A percentile compares a stretch with the other conserved stretches of the same genome.
Conservation (phyloP, 2,113 vertebrate species). For the Butorides virescens region DNA sequence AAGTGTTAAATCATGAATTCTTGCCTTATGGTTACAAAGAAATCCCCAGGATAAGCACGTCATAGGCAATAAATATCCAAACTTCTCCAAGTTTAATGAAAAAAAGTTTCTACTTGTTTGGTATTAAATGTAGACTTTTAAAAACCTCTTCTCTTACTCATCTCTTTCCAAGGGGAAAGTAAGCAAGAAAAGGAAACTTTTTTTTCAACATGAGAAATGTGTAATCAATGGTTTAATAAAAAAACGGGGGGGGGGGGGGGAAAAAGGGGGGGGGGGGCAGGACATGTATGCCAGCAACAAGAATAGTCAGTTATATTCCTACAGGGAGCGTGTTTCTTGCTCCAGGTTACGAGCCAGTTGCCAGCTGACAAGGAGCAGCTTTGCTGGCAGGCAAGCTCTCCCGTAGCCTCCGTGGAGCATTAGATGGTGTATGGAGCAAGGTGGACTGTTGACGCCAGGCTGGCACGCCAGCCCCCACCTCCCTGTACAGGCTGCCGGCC, state of each 20-base stretch:
- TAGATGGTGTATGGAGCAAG: background rate
- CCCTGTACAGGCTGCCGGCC: background rate
- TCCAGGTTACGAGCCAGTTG: background rate
- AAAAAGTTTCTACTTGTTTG: background rate
- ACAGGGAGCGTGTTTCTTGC: background rate
- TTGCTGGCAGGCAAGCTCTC: background rate
- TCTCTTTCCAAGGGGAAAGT: background rate
- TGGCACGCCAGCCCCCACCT: rapidly evolving
- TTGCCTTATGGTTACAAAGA: background rate
- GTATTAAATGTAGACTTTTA: background rate
- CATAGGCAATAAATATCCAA: background rate
- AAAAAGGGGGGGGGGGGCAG: no score
- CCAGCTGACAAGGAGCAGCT: background rate
- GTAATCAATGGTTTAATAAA: background rate
- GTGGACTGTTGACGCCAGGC: rapidly evolving
- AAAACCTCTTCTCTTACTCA: background rate
- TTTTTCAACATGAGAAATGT: background rate
- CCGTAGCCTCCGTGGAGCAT: background rate
- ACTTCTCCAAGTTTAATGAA: background rate
- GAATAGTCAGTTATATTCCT: background rate
- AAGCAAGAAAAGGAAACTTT: background rate
- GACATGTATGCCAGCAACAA: no score
- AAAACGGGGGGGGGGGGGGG: no score
- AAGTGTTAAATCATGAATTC: background rate
- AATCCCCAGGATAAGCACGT: background rate